A percentile compares a stretch with the other conserved stretches of the same genome.
These are phyloP conservation scores for Onychostoma macrolepis DNA, from an alignment of 2,113 vertebrate genomes.

Conservation along the genomic window DNA sequence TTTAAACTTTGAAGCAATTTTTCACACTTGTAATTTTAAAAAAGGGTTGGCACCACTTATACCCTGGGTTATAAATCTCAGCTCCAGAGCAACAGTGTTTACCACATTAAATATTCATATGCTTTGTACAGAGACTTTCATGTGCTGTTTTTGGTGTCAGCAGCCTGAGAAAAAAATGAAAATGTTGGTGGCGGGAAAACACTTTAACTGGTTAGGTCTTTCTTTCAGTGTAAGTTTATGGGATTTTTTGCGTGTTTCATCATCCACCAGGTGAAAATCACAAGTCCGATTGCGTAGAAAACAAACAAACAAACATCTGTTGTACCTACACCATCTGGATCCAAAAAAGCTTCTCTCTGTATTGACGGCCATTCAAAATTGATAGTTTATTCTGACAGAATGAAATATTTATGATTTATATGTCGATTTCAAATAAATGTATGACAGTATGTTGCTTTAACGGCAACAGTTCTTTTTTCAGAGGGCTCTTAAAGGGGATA, in stretches of 20 bases:
- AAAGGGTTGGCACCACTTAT: not conserved
- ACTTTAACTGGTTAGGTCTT: conserved; percentile 10
- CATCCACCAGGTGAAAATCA: not conserved
- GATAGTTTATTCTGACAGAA: not conserved
- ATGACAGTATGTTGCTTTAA: too few species aligned
- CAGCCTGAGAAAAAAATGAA: conserved; percentile 12
- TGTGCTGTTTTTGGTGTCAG: conserved; percentile 18
- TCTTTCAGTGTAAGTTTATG: not conserved
- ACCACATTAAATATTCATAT: conserved; percentile 31
- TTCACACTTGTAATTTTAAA: not conserved
- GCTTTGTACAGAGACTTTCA: conserved; percentile 30
- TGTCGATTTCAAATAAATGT: not conserved
- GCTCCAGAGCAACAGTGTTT: conserved; percentile 4
- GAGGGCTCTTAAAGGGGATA: not conserved
- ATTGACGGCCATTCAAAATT: not conserved
- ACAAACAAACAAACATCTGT: not conserved
- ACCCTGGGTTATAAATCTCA: conserved; percentile 10
- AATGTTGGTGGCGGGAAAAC: conserved; percentile 10
- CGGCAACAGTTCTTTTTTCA: not conserved
- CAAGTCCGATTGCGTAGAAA: not conserved
- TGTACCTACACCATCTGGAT: not conserved
- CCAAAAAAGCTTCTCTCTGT: not conserved
- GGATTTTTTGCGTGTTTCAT: not conserved
- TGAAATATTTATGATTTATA: not conserved
- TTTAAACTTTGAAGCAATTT: conserved; percentile 2